Evolutionary conservation across 64 coral and sea anemone genomes (phyloP).

Genomic region (Exaiptasia diaphana): DNA sequence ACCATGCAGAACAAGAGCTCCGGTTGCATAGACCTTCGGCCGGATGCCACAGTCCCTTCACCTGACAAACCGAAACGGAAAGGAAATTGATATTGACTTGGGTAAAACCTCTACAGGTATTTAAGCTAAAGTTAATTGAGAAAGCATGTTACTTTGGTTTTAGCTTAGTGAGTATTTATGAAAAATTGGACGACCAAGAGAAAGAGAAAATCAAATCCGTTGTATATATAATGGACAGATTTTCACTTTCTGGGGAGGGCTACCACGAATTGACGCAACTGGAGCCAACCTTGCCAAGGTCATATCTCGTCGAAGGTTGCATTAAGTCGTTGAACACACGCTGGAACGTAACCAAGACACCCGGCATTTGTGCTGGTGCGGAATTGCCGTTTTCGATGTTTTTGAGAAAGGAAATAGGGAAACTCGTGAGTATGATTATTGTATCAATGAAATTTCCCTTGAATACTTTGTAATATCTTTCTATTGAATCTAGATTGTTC

Average conservation of each 20-base stretch:
- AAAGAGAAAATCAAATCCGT: neutral
- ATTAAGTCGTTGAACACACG: neutral
- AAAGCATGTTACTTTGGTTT: too few relatives aligned
- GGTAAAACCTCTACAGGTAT: too few relatives aligned
- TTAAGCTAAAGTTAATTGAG: too few relatives aligned
- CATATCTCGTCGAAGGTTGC: constrained; percentile 14
- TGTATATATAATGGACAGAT: neutral
- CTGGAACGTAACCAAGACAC: neutral
- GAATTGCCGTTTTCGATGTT: neutral
- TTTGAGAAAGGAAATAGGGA: neutral
- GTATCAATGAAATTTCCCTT: too few relatives aligned
- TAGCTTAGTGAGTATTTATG: too few relatives aligned
- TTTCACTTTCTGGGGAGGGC: neutral
- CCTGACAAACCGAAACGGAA: too few relatives aligned
- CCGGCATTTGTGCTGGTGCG: neutral
- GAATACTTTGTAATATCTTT: too few relatives aligned
- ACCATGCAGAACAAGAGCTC: too few relatives aligned
- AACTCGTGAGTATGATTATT: neutral
- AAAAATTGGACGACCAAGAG: neutral
- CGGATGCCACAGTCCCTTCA: too few relatives aligned
- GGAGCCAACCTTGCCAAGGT: neutral
- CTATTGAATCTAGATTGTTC: neutral
- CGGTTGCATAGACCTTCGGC: too few relatives aligned
- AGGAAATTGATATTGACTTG: too few relatives aligned
- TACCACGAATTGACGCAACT: neutral